Evolutionary conservation across 1,140 invertebrate genomes (phyloP).

Genomic region (Sesamia nonagrioides): DNA sequence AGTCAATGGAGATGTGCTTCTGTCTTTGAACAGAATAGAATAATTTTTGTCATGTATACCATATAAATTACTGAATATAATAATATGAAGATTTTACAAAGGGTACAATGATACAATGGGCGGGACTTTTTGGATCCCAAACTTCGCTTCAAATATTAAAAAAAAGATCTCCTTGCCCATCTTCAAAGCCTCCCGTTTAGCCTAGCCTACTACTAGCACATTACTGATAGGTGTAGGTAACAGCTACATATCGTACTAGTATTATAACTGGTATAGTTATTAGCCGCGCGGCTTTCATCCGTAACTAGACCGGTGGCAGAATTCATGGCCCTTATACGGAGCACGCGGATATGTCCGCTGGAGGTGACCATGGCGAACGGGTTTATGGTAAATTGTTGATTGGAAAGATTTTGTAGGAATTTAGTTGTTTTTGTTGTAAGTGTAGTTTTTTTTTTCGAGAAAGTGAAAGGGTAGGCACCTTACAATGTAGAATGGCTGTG

Average conservation of each 20-base stretch:
- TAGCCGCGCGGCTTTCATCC: conserved; percentile 75
- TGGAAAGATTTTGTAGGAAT: background rate
- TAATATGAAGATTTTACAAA: too few species aligned
- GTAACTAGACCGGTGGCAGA: conserved; percentile 78
- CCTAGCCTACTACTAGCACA: conserved; percentile 6
- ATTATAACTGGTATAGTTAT: conserved; percentile 69
- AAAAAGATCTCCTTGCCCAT: background rate
- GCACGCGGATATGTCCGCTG: conserved; percentile 53
- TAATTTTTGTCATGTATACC: too few species aligned
- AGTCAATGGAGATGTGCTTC: too few species aligned
- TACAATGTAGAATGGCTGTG: too few species aligned
- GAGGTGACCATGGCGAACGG: conserved; percentile 57
- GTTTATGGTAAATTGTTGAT: background rate
- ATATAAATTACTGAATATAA: too few species aligned
- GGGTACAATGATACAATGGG: too few species aligned
- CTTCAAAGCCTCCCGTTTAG: conserved; percentile 3
- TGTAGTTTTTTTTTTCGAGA: too few species aligned
- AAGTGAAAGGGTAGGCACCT: too few species aligned
- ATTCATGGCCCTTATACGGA: conserved; percentile 75
- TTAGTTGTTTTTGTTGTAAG: too few species aligned
- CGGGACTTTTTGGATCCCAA: too few species aligned
- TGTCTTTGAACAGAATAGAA: too few species aligned
- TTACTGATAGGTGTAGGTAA: conserved; percentile 1
- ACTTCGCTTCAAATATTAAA: too few species aligned
- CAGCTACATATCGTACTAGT: conserved; percentile 48